Evolutionary conservation across 1,140 invertebrate species (phyloP), one percentile per base, ranked within the genome.

Genomic region (Zaprionus davidi): DNA sequence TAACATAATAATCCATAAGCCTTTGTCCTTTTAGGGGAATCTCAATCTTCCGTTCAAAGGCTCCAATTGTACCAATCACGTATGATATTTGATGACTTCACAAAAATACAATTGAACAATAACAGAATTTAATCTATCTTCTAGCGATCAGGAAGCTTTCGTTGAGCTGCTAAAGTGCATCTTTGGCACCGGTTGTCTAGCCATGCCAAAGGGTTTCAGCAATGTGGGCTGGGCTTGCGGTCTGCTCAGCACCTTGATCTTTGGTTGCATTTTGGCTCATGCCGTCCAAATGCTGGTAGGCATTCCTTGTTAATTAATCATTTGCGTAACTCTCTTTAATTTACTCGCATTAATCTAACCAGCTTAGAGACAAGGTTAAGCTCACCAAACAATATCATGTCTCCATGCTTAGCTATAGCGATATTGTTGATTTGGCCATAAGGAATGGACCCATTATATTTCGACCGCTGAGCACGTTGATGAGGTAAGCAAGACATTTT

Each of bases 101-200:
- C 11, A 11, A 11, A 34, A 3, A 34, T 11, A 34, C 31, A 34
- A 3, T 11, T 34, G 3, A 3, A 11, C 31, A 34, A 34, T 34
- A 34, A 34, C 31, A 34, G 2, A 34, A 34, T 34, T 41, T 49
- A 38, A 44, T 28, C 31, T 34, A 56, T 44, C 44, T 28, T 12
- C 34, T 51, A 87, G 84, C 3, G 75, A 87, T 17, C 2, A 58
- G 24, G 80, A 87, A 60, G 55, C 84, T 12, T 81, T 87, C 24
- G 38, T 87, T 3, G 81, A 76, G 60, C 51, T 87, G 11, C 13
- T 88, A 0, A 87, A 88, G 7, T 81, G 80, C 22, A 63, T 71
- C 1, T 72, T 88, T 41, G 84, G 84, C 28, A 88, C 84, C 1
- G 84, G 84, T 5, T 76, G 84, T 22, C 15, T 87, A 58, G 84